Evolutionary conservation across 1,140 invertebrate species (phyloP), one percentile per base, ranked within the genome.

Genomic region (Magallana angulata): DNA sequence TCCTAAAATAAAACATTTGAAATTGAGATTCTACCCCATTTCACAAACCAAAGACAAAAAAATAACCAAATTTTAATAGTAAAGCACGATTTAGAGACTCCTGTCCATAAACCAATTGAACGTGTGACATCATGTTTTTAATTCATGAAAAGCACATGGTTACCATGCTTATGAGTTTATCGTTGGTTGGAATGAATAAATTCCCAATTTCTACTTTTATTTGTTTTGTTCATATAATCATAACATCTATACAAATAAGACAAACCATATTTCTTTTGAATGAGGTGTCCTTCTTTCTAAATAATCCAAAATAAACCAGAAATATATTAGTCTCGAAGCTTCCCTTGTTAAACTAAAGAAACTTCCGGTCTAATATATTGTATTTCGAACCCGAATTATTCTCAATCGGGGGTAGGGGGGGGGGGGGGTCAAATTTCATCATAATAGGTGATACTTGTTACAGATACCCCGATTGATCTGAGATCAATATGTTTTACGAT

Each of bases 101-200:
- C 36, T 48, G 2, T 48, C 36, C 0, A 48, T 48, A 48, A 48
- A 48, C 3, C 36, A 4, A 48, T 2, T 48, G 24, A 76, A 24
- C 68, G 24, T 76, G 68, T 76, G 68, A 76, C 18, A 76, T 76
- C 68, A 76, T 76, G 68, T 76, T 76, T n/a, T 62, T 48, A 48
- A 30, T 76, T 12, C 9, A 76, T 30, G 12, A 30, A 76, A 76
- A 76, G 68, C 68, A 76, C 68, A 76, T 76, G 68, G 68, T 76
- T 9, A 76, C 68, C 68, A 76, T 36, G 24, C 68, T 18, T 76
- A 18, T 62, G 7, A 12, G n/a, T 62, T 62, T 12, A 16, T 48
- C n/a, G 14, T n/a, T 62, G 5, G 3, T n/a, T 62, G 0, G 3
- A 16, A 11, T 62, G 0, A 12, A 62, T 12, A 14, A 62, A 2